Base-by-base conservation (phyloP, 2,113 vertebrate genomes). In the Mus pahari region DNA sequence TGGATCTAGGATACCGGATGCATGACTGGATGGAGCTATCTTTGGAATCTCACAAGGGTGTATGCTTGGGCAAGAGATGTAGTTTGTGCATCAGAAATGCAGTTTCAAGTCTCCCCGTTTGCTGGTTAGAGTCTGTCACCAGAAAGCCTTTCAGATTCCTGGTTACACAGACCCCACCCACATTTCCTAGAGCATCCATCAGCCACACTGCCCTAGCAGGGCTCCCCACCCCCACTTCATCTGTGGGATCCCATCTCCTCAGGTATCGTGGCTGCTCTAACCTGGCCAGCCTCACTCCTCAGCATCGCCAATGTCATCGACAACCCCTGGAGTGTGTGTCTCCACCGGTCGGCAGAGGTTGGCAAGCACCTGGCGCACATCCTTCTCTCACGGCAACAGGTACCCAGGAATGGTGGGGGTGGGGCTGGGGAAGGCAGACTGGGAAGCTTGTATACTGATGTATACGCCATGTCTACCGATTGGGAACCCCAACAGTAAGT, bases 281-380 rank as follows among this genome's bases (percentile, higher is more conserved):
- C 99, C 1, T 99, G 99, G 99, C 99, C 99, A 0, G 98, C 99
- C 0, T 99, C 99, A 0, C 98, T 99, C 89, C 98, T 99, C 96
- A 98, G 99, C 0, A 99, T 98, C 0, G 99, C 99, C 97, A 99
- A 98, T 9, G 98, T 99, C 97, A 99, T 99, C 6, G 99, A 99
- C 98, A 99, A 99, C 98, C 99, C 99, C 12, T 99, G 99, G 99
- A 99, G 99, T 0, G 99, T 99, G 77, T 99, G 99, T 95, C 99
- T 99, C 82, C 99, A 99, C 45, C 99, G 99, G 10, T 99, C 99
- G 0, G 99, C 99, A 0, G 99, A 99, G 94, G 99, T 99, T 28
- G 99, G 99, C 92, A 99, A 99, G 90, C 99, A 99, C 92, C 99
- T 99, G 62, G 99, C 99, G 0, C 99, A 99, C 89, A 98, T 99